Evolutionary conservation across 2,113 vertebrate species (phyloP).

Genomic region (Trogon surrucura): DNA sequence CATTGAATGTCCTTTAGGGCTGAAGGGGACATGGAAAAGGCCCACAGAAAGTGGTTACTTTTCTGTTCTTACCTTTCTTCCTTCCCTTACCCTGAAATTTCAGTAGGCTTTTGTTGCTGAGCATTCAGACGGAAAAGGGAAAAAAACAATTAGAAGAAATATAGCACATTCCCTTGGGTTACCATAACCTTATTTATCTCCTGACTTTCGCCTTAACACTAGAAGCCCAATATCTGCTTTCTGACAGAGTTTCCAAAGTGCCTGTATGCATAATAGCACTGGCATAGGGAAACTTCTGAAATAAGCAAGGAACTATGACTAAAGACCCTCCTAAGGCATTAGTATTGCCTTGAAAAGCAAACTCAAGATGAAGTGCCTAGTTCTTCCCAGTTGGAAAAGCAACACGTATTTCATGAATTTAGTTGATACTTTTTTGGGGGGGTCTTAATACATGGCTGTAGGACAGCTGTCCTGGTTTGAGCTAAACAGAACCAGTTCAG

Average conservation of each 20-base stretch:
- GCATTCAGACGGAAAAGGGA: not conserved
- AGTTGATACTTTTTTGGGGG: not conserved
- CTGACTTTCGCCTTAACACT: slow-evolving; percentile 4
- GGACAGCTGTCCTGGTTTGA: not conserved
- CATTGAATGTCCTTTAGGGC: not conserved
- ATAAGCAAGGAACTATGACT: slow-evolving; percentile 16
- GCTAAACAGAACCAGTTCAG: too few species aligned
- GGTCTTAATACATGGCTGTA: not conserved
- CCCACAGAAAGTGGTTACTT: not conserved
- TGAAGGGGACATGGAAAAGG: not conserved
- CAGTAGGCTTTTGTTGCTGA: not conserved
- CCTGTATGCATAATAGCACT: not conserved
- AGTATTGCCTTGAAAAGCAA: slow-evolving; percentile 32
- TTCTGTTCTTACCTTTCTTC: not conserved
- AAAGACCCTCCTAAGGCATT: slow-evolving; percentile 19
- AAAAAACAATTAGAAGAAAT: slow-evolving; percentile 39
- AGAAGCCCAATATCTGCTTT: not conserved
- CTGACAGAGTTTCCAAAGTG: not conserved
- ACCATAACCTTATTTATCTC: not conserved
- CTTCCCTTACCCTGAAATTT: slow-evolving; percentile 10
- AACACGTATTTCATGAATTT: slow-evolving; percentile 39
- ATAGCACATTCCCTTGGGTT: not conserved
- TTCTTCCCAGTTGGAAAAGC: slow-evolving; percentile 25
- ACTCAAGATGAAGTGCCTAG: slow-evolving; percentile 11
- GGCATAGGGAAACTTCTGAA: not conserved